Evolutionary conservation across 2,888 invertebrate genomes (phyloP).

Genomic region (Orgyia antiqua): DNA sequence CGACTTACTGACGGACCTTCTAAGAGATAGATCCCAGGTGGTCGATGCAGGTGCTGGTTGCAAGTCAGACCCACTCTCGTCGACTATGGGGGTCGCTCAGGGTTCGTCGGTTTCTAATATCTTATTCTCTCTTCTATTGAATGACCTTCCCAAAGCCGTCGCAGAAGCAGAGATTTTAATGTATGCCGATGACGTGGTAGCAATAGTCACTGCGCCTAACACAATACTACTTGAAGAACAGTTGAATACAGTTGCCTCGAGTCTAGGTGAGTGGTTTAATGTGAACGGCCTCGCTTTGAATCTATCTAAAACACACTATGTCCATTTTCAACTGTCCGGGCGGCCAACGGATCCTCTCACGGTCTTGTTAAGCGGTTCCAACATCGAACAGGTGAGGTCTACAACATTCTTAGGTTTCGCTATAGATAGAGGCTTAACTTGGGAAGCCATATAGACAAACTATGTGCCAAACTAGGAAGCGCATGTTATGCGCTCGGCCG

Average conservation of each 20-base stretch:
- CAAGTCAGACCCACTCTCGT: too few relatives aligned
- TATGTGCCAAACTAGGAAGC: too few relatives aligned
- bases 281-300: not conserved
- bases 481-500: too few relatives aligned
- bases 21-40: not conserved
- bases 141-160: too few relatives aligned
- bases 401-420: not conserved
- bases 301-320: not conserved
- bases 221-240: too few relatives aligned
- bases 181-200: too few relatives aligned
- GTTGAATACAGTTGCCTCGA: not conserved
- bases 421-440: not conserved
- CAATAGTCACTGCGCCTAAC: too few relatives aligned
- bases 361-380: not conserved
- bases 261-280: not conserved
- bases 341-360: not conserved
- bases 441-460: too few relatives aligned
- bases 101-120: too few relatives aligned
- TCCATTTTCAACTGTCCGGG: not conserved
- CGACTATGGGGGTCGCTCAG: too few relatives aligned
- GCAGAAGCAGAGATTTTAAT: too few relatives aligned
- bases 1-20: not conserved
- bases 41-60: not conserved
- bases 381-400: not conserved
- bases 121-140: too few relatives aligned